These are phyloP conservation scores for Drosophila ambigua DNA, from an alignment of 1,140 invertebrate genomes.

Conservation along the genomic window DNA sequence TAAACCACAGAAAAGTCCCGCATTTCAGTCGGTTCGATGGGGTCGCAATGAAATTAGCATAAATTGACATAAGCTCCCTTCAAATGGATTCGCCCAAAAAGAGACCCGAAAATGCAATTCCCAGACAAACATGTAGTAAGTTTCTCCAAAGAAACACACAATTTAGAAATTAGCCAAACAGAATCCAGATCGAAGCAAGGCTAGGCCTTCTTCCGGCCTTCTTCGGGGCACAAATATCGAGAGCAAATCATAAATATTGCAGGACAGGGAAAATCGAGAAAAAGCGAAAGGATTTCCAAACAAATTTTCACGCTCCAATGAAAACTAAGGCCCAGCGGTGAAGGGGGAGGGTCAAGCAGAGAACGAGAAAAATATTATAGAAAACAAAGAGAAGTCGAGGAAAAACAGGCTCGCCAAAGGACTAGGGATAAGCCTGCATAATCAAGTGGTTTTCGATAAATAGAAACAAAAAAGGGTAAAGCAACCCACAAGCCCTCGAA, in stretches of 20 bases:
- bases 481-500: neutral
- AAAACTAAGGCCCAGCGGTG: slow-evolving; percentile 50
- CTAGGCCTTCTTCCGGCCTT: too few relatives aligned
- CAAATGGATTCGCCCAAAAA: slow-evolving; percentile 31
- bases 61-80: slow-evolving; percentile 28
- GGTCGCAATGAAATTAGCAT: slow-evolving; percentile 32
- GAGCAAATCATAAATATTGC: slow-evolving; percentile 72
- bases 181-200: slow-evolving; percentile 19
- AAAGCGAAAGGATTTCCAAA: slow-evolving; percentile 68
- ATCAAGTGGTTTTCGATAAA: slow-evolving; percentile 83
- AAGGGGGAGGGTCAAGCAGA: slow-evolving; percentile 24
- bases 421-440: slow-evolving; percentile 76
- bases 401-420: slow-evolving; percentile 41
- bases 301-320: slow-evolving; percentile 71
- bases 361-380: slow-evolving; percentile 35
- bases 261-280: slow-evolving; percentile 38
- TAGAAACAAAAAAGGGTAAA: slow-evolving; percentile 59
- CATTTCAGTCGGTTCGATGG: neutral
- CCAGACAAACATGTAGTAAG: slow-evolving; percentile 38
- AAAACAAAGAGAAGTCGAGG: slow-evolving; percentile 45
- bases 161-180: slow-evolving; percentile 72
- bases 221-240: slow-evolving; percentile 27
- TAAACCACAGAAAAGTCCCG: slow-evolving; percentile 5
- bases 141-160: slow-evolving; percentile 56
- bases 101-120: slow-evolving; percentile 46